phyloP scores from a whole-genome alignment of 2,797 vertebrate species.

The Falco novaeseelandiae region DNA sequence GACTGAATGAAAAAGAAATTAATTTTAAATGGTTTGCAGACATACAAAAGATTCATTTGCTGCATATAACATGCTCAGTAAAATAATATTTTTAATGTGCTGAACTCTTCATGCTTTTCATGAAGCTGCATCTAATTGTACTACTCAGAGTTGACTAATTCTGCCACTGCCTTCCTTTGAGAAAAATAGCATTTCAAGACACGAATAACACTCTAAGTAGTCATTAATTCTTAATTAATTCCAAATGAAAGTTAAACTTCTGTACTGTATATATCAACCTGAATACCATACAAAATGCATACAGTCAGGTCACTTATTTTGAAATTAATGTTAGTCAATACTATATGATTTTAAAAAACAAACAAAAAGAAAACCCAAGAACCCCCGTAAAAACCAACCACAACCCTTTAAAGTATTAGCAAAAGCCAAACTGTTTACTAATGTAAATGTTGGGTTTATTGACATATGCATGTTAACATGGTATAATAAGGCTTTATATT shows the following conservation, averaged over 20 bases:
- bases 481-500: neutral
- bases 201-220: slow-evolving; percentile 69
- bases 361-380: neutral
- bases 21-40: slow-evolving; percentile 57
- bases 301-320: slow-evolving; percentile 12
- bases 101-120: slow-evolving; percentile 46
- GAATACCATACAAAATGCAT: slow-evolving; percentile 5
- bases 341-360: neutral
- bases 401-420: neutral
- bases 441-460: neutral
- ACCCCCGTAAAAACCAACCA: neutral
- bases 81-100: slow-evolving; percentile 59
- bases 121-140: slow-evolving; percentile 54
- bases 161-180: slow-evolving; percentile 58
- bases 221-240: slow-evolving; percentile 77
- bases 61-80: slow-evolving; percentile 46
- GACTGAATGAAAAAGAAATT: slow-evolving; percentile 57
- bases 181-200: slow-evolving; percentile 67
- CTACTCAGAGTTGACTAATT: slow-evolving; percentile 62
- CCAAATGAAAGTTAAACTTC: slow-evolving; percentile 70
- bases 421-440: neutral
- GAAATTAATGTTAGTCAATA: slow-evolving; percentile 48
- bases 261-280: slow-evolving; percentile 46
- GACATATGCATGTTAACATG: neutral
- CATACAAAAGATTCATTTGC: slow-evolving; percentile 37